Evolutionary conservation across 2,113 vertebrate genomes (phyloP).

Genomic region (Nycticryphes semicollaris): DNA sequence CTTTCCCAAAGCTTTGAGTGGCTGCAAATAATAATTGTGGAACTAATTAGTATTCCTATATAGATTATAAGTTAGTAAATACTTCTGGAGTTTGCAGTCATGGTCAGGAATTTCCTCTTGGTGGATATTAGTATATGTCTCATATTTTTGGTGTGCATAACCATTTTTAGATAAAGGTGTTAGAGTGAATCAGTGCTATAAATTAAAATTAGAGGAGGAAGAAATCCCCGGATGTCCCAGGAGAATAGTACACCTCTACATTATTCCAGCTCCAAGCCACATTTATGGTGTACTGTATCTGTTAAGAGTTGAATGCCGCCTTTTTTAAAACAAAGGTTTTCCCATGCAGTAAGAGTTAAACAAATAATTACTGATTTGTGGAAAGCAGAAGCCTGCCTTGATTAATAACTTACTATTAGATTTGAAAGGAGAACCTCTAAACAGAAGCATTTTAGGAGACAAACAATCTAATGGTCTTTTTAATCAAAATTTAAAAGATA

Average conservation of each 20-base stretch:
- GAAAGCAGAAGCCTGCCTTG: neutral
- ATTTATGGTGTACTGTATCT: neutral
- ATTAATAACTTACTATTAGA: neutral
- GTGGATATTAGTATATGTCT: neutral
- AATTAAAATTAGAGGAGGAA: neutral
- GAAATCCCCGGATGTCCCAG: neutral
- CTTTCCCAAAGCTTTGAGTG: neutral
- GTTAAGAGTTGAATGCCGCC: neutral
- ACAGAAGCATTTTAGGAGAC: neutral
- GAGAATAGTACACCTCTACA: neutral
- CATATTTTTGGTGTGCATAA: neutral
- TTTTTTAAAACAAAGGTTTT: neutral
- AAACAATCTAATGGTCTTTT: neutral
- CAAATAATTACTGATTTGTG: neutral
- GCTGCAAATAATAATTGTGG: neutral
- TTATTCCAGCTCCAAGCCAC: neutral
- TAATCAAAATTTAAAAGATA: neutral
- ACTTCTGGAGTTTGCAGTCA: neutral
- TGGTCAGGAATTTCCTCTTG: neutral
- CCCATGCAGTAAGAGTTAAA: neutral
- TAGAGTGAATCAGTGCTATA: neutral
- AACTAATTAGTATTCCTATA: neutral
- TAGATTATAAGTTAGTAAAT: neutral
- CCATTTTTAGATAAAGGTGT: neutral
- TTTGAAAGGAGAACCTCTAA: conserved; percentile 3